These are phyloP conservation scores for Nephila pilipes DNA, from an alignment of 1,140 invertebrate genomes.

Conservation along the genomic window DNA sequence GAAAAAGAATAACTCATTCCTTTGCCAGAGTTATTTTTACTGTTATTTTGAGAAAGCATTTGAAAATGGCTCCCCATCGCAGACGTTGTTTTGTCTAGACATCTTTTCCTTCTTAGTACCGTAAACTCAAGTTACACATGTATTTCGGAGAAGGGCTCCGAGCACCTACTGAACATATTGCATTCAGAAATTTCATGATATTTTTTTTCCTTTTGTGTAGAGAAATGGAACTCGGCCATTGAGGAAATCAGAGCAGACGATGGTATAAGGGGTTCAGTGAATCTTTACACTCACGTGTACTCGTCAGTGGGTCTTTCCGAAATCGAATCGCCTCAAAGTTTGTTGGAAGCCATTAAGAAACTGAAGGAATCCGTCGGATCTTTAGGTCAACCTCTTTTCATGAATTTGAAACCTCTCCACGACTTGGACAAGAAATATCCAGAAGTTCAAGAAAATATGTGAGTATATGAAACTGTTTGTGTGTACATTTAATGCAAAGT, in stretches of 20 bases:
- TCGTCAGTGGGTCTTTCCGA: not conserved
- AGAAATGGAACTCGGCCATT: slow-evolving; percentile 16
- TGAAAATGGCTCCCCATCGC: too few species aligned
- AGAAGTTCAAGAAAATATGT: slow-evolving; percentile 30
- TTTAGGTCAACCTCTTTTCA: slow-evolving; percentile 44
- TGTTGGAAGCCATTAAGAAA: not conserved
- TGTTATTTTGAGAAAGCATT: too few species aligned
- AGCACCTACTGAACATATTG: too few species aligned
- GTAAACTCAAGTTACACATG: too few species aligned
- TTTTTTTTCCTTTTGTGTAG: not conserved
- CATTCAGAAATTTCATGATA: too few species aligned
- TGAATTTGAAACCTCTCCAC: slow-evolving; percentile 39
- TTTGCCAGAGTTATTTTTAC: too few species aligned
- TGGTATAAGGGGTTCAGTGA: slow-evolving; percentile 40
- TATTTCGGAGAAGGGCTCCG: too few species aligned
- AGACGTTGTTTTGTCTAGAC: too few species aligned
- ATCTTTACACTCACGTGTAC: slow-evolving; percentile 2
- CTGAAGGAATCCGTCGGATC: not conserved
- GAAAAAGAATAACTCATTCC: too few species aligned
- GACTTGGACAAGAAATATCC: slow-evolving; percentile 37
- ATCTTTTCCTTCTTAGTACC: too few species aligned
- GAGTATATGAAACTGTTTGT: not conserved
- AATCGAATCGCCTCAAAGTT: not conserved
- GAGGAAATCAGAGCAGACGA: not conserved
- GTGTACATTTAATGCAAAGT: too few species aligned